Base-by-base conservation (phyloP, 1,140 invertebrate genomes). In the Ptiloglossa arizonensis region DNA sequence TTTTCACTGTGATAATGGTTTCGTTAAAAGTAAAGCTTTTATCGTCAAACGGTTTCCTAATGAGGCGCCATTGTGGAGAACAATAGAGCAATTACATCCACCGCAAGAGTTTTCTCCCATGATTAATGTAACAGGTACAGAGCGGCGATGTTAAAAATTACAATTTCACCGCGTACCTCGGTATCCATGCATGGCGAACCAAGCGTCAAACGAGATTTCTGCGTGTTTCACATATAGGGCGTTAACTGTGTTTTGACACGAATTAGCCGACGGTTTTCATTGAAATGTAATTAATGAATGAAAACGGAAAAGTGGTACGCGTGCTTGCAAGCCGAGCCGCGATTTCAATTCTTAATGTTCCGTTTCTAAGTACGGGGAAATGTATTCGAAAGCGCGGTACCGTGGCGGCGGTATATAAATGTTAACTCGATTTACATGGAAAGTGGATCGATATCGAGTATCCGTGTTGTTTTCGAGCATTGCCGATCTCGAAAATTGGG, bases 221-320 rank as follows among this genome's bases (percentile, higher is more conserved):
- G 85, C 86, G 76, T 82, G 80, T 81, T 91, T 88, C 88, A 89
- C 90, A 92, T 91, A 91, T 92, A 88, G 91, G 87, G 88, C 91
- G 87, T 89, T 90, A 89, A 89, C 89, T 86, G 88, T 89, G 83
- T 82, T 87, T 84, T 86, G 87, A 86, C 87, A 89, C 83, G 70
- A 82, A 89, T 87, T 84, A 86, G 80, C 5, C 29, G 15, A n/a
- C 8, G 50, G 64, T 22, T 27, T 68, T 59, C 72, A 78, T 79
- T 76, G 74, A 29, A 17, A 24, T 5, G 72, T 73, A 48, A 46
- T 29, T 29, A 38, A 67, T 38, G 15, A 29, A 54, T 35, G 59
- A 54, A 11, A 64, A 41, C 27, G 17, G 19, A 32, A 5, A 59
- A 71, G 11, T 24, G 22, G 32, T 19, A 6, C 3, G 6, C 29